A percentile compares a stretch with the other conserved stretches of the same genome.
phyloP scores from a whole-genome alignment of 2,113 vertebrate species.

The Eudorcas thomsonii region DNA sequence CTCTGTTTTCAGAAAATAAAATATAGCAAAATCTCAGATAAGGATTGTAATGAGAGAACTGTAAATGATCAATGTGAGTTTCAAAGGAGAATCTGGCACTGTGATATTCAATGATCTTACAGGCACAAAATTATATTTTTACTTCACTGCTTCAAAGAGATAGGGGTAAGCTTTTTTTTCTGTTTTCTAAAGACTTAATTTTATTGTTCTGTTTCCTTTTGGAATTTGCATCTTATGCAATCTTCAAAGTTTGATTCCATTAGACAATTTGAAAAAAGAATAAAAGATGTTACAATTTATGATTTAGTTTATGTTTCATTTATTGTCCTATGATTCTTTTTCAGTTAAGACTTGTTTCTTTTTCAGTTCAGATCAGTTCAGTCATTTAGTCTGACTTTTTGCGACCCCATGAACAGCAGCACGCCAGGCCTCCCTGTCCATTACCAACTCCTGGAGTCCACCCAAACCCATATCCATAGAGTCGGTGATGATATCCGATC shows the following conservation, averaged over 20 bases:
- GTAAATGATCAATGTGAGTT: neutral
- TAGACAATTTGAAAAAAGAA: neutral
- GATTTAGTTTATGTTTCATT: neutral
- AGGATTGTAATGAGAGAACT: neutral
- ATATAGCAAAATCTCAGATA: neutral
- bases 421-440: neutral
- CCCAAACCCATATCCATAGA: accelerated
- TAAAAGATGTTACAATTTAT: neutral
- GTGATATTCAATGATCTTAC: neutral
- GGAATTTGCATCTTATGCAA: neutral
- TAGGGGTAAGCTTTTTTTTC: neutral
- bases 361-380: neutral
- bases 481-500: neutral
- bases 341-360: neutral
- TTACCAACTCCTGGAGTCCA: neutral
- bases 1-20: neutral
- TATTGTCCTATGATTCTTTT: neutral
- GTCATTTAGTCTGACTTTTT: accelerated
- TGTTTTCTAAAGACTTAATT: neutral
- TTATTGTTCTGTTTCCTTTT: neutral
- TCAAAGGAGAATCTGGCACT: neutral
- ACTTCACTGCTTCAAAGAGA: neutral
- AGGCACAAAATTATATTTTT: neutral
- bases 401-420: neutral
- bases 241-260: neutral